These are phyloP conservation scores for Pachypsylla venusta DNA, from an alignment of 1,140 invertebrate species.

Conservation along the genomic window DNA sequence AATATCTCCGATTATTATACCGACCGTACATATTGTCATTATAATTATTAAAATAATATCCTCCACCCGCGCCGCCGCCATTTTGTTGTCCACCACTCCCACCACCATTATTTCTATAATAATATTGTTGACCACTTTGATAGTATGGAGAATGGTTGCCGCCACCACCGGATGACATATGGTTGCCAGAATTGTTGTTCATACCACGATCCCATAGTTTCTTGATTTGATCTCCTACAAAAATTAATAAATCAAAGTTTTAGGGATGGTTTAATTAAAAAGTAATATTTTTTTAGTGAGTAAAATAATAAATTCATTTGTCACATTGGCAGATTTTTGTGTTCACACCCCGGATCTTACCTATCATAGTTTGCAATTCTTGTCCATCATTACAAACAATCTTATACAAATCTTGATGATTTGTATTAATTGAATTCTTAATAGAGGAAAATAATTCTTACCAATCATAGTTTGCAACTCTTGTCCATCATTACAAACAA, in stretches of 20 bases:
- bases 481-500: background rate
- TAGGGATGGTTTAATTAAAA: background rate
- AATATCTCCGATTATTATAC: no score
- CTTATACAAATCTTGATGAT: background rate
- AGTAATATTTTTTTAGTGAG: background rate
- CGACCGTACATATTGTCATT: no score
- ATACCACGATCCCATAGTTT: background rate
- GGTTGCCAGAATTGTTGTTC: background rate
- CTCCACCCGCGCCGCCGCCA: background rate
- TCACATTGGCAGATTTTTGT: background rate
- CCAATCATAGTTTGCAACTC: background rate
- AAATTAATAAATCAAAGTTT: background rate
- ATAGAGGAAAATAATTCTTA: no score
- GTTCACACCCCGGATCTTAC: background rate
- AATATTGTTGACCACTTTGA: background rate
- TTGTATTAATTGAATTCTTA: no score
- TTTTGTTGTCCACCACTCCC: background rate
- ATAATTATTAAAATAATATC: no score
- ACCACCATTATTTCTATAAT: constrained; percentile 2
- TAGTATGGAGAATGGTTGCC: background rate
- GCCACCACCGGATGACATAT: no score
- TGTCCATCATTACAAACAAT: background rate
- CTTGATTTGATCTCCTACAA: constrained; percentile 4
- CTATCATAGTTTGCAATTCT: background rate
- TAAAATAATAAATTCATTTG: background rate